Evolutionary conservation across 2,888 invertebrate species (phyloP).

Genomic region (Pterostichus madidus): DNA sequence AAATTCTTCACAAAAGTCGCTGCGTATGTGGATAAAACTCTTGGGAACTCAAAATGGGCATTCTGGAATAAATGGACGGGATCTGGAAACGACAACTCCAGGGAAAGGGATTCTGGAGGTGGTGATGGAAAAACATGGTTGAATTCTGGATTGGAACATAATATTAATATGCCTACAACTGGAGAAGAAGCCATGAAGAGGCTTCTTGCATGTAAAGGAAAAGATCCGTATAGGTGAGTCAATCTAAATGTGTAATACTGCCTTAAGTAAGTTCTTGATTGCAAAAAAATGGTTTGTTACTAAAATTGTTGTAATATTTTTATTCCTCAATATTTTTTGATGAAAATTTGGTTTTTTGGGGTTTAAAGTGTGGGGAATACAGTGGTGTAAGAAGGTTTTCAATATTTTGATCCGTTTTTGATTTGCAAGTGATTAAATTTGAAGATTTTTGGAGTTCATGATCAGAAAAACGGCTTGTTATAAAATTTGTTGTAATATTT

Average conservation of each 20-base stretch:
- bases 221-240: conserved; percentile 92
- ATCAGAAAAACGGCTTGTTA: too few species aligned
- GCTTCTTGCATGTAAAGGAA: conserved; percentile 94
- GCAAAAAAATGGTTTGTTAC: too few species aligned
- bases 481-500: too few species aligned
- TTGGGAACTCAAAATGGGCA: conserved; percentile 80
- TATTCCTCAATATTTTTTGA: too few species aligned
- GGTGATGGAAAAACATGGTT: conserved; percentile 74
- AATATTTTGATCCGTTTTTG: too few species aligned
- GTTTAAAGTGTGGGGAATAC: too few species aligned
- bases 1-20: conserved; percentile 77
- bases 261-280: too few species aligned
- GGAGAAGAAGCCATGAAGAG: conserved; percentile 97
- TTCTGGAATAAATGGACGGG: conserved; percentile 77
- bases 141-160: conserved; percentile 81
- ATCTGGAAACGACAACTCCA: conserved; percentile 6
- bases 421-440: too few species aligned
- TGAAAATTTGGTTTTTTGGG: too few species aligned
- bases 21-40: conserved; percentile 79
- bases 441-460: too few species aligned
- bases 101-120: conserved; percentile 46
- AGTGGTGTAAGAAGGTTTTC: too few species aligned
- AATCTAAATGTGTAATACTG: conserved; percentile 66
- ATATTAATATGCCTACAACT: conserved; percentile 91
- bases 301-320: too few species aligned